Evolutionary conservation across 2,888 invertebrate species (phyloP).

Genomic region (Dasypolia templi): DNA sequence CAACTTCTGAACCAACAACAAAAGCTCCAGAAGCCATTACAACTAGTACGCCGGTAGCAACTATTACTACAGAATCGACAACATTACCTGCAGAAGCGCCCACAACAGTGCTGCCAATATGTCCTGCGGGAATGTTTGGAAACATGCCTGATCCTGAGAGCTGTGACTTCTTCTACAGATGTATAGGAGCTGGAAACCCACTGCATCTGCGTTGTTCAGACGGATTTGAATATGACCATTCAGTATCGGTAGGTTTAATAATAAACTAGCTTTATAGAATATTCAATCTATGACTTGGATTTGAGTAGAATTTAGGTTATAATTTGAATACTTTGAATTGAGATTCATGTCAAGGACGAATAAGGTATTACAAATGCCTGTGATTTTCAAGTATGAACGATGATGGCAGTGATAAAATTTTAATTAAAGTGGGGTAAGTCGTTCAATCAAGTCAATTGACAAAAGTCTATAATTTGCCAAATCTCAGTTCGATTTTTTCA

Average conservation of each 20-base stretch:
- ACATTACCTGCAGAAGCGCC: constrained; percentile 5
- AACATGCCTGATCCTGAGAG: constrained; percentile 24
- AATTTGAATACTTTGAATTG: no score
- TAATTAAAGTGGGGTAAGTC: no score
- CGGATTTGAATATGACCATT: constrained; percentile 28
- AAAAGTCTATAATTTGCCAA: no score
- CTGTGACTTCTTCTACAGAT: constrained; percentile 38
- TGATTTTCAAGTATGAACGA: no score
- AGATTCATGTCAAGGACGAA: no score
- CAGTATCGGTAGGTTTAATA: background rate
- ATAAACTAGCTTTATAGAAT: no score
- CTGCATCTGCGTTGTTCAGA: constrained; percentile 32
- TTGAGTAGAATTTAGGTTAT: no score
- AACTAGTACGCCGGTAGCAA: background rate
- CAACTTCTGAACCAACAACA: constrained; percentile 10
- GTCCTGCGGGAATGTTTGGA: constrained; percentile 10
- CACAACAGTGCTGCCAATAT: constrained; percentile 17
- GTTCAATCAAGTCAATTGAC: no score
- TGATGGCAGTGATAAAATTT: no score
- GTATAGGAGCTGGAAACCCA: constrained; percentile 4
- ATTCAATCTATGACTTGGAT: no score
- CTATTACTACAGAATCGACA: background rate
- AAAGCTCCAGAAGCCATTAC: background rate
- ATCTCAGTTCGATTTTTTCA: no score
- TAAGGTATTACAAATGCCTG: no score